A percentile compares a stretch with the other conserved stretches of the same genome.
Evolutionary conservation across 2,888 invertebrate species (phyloP).

Genomic region (Automeris io): DNA sequence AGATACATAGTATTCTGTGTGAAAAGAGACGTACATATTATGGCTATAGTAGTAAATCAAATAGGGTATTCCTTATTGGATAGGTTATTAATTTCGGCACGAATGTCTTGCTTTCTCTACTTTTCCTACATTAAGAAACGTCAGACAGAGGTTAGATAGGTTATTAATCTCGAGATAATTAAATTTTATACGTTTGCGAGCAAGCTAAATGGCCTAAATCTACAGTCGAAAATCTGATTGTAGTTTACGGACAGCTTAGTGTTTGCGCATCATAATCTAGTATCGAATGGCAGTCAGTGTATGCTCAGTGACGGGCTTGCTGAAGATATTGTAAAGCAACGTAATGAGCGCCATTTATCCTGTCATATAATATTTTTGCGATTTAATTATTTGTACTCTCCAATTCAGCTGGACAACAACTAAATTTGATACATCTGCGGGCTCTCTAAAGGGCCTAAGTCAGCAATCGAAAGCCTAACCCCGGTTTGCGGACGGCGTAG

Average conservation of each 20-base stretch:
- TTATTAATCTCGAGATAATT: too few species aligned
- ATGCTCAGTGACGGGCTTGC: conserved; percentile 76
- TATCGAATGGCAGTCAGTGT: conserved; percentile 68
- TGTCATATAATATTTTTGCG: too few species aligned
- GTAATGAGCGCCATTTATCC: conserved; percentile 96
- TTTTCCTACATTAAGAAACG: too few species aligned
- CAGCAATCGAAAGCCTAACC: conserved; percentile 14
- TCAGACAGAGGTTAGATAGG: too few species aligned
- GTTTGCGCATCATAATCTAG: conserved; percentile 33
- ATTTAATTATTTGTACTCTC: too few species aligned
- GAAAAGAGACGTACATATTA: too few species aligned
- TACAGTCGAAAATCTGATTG: conserved; percentile 14
- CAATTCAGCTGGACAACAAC: not conserved
- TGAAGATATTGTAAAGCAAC: conserved; percentile 93
- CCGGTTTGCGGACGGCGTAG: conserved; percentile 9
- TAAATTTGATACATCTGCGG: conserved; percentile 3
- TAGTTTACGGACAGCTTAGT: conserved; percentile 8
- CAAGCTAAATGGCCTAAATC: conserved; percentile 9
- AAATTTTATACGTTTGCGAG: conserved; percentile 7
- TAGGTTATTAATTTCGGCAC: too few species aligned
- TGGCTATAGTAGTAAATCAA: too few species aligned
- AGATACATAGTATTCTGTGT: too few species aligned
- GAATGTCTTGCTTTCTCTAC: too few species aligned
- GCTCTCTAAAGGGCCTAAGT: conserved; percentile 10
- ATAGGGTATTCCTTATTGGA: too few species aligned